Evolutionary conservation across 2,888 invertebrate species (phyloP), one percentile per base, ranked within the genome.

Genomic region (Phlogophora meticulosa): DNA sequence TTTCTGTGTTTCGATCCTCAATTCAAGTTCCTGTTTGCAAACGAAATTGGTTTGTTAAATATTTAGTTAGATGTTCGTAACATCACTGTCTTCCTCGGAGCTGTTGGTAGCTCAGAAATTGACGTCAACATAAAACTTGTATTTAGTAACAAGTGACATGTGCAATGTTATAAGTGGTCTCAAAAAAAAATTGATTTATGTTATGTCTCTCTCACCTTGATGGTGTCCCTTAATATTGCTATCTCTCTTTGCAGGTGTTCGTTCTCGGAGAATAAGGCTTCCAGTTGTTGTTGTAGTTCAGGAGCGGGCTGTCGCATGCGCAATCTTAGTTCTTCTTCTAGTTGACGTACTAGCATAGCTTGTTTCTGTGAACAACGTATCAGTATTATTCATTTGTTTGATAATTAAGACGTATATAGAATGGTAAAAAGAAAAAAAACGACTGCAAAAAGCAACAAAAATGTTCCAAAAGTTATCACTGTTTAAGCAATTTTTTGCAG

Each of bases 1-100:
- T 94, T 99, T 99, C 95, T 99, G 99, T 38, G 99, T 99, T 94
- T 99, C 99, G 89, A 99, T 98, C 87, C 99, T 97, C 88, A 99
- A 96, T 95, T 99, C 99, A 94, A 99, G 96, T 96, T 99, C 99
- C 97, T 98, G 96, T 66, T 96, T 74, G 64, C 52, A 71, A 82
- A 77, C 57, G 42, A 77, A 82, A 81, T 75, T 72, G 51, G 64
- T 43, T 72, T 69, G 70, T 72, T 81, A 68, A 60, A 71, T 70
- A 61, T 66, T 64, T 48, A 64, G 72, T 34, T 62, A 48, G 42
- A 52, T 69, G 42, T 49, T 65, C 55, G 49, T 72, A 66, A 42
- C 60, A 48, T 53, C 57, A 69, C 45, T 67, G 52, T 67, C 52
- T 51, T 60, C 20, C 36, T 38, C 34, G 34, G 15, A 55, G 45